phyloP scores from a whole-genome alignment of 2,797 vertebrate species.

The Tolypeutes matacus region DNA sequence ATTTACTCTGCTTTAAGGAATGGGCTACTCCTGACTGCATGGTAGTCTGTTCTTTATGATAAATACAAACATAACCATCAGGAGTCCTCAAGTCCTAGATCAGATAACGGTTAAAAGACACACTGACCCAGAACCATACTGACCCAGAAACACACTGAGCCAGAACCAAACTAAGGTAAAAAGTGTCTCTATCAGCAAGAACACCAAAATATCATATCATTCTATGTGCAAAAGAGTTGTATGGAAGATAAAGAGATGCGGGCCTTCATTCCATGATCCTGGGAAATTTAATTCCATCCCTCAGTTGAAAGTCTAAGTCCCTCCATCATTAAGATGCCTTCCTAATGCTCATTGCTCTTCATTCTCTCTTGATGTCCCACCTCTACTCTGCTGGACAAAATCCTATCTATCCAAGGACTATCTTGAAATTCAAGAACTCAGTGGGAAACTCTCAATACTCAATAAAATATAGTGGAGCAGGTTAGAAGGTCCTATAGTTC shows the following conservation, averaged over 20 bases:
- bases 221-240: not conserved
- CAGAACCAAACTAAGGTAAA: not conserved
- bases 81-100: constrained; percentile 11
- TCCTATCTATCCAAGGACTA: not conserved
- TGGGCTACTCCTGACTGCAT: constrained; percentile 66
- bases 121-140: not conserved
- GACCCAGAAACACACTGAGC: not conserved
- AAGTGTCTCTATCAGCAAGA: not conserved
- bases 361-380: not conserved
- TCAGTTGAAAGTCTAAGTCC: not conserved
- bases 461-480: not conserved
- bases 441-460: not conserved
- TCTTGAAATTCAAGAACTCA: constrained; percentile 1
- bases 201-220: not conserved
- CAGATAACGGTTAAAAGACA: constrained; percentile 17
- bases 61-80: constrained; percentile 59
- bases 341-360: not conserved
- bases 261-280: not conserved
- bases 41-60: constrained; percentile 71
- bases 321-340: too few species aligned
- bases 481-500: not conserved
- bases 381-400: not conserved
- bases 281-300: not conserved
- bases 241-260: not conserved
- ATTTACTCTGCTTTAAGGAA: constrained; percentile 60